phyloP scores from a whole-genome alignment of 2,888 invertebrate genomes.

The Ophion slaviceki region DNA sequence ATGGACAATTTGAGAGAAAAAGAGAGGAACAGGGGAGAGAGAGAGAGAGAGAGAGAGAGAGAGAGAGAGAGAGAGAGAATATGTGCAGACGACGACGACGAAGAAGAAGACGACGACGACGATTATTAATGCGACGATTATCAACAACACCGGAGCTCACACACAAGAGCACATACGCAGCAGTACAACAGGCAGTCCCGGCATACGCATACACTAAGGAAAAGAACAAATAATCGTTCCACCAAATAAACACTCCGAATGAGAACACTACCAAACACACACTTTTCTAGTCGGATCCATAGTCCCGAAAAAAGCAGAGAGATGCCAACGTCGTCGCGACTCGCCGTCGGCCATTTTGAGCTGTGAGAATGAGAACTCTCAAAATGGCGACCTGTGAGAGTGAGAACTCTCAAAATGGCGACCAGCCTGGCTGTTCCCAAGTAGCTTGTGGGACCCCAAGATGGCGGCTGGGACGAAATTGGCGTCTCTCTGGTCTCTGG shows the following conservation, averaged over 20 bases:
- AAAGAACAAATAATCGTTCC: conserved; percentile 20
- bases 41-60: conserved; percentile 1
- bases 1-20: neutral
- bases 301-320: no score
- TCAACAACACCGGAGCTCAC: conserved; percentile 46
- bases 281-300: neutral
- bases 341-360: no score
- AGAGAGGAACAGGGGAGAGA: neutral
- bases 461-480: no score
- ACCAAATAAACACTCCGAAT: conserved; percentile 19
- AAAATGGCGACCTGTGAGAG: no score
- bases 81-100: conserved; percentile 32
- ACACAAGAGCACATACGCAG: conserved; percentile 17
- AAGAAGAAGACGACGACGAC: conserved; percentile 32
- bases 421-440: no score
- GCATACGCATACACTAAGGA: conserved; percentile 21
- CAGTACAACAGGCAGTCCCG: conserved; percentile 30
- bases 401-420: no score
- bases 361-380: no score
- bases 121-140: conserved; percentile 30
- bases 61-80: conserved; percentile 4
- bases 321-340: no score
- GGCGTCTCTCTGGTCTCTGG: no score
- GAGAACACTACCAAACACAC: neutral
- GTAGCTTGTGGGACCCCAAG: no score